Evolutionary conservation across 37 sponge, comb jelly and placozoan genomes (phyloP).

Genomic region (Tethya wilhelma): DNA sequence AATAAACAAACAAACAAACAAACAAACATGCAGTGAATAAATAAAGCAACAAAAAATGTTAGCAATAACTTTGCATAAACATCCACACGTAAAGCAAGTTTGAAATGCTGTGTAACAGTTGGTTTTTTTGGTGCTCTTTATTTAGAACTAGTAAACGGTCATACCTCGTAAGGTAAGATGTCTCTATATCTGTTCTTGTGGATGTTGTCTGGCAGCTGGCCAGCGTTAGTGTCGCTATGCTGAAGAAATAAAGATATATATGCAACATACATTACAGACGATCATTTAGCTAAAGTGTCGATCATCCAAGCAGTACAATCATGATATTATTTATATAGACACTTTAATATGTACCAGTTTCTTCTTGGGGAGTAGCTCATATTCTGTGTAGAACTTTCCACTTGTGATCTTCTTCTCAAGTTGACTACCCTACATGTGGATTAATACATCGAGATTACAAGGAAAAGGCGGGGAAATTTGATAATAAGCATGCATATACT

Average conservation of each 20-base stretch:
- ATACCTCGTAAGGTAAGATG: constrained; percentile 91
- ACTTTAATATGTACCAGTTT: constrained; percentile 31
- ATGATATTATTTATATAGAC: background rate
- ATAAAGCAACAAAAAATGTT: no score
- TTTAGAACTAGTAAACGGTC: no score
- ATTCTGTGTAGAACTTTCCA: constrained; percentile 56
- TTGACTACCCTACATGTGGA: constrained; percentile 33
- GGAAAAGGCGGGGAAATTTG: background rate
- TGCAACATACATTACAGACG: background rate
- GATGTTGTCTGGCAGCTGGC: constrained; percentile 59
- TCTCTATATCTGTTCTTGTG: constrained; percentile 88
- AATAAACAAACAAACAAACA: constrained; percentile 2
- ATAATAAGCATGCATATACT: background rate
- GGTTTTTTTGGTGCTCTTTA: no score
- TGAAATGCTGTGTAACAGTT: no score
- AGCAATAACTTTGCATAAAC: no score
- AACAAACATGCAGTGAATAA: no score
- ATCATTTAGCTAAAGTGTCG: background rate
- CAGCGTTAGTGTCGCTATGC: constrained; percentile 37
- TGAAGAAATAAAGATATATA: constrained; percentile 13
- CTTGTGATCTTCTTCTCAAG: constrained; percentile 47
- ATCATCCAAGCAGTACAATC: background rate
- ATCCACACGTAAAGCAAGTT: no score
- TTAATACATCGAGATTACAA: background rate
- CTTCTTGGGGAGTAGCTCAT: constrained; percentile 51